Conservation (phyloP, 2,797 vertebrate genomes). For the Hypotaenidia okinawae region DNA sequence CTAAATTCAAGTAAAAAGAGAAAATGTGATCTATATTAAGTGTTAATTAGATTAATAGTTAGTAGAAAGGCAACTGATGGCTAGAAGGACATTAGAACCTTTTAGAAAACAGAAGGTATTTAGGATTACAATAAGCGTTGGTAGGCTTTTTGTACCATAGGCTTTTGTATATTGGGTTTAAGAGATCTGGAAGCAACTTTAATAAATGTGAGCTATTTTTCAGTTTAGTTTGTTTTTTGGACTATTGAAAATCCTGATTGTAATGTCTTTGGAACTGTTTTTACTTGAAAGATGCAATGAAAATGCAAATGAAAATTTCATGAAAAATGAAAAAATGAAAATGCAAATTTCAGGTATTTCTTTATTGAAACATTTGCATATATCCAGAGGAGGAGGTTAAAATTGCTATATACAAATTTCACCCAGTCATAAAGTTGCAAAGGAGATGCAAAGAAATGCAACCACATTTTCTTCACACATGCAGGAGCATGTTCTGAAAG, state of each 20-base stretch:
- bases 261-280: not conserved
- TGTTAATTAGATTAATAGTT: not conserved
- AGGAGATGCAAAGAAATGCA: conserved; percentile 20
- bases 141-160: not conserved
- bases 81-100: not conserved
- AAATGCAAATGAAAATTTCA: not conserved
- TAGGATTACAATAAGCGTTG: not conserved
- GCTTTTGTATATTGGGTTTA: not conserved
- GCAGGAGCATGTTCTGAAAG: not conserved
- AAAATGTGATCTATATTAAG: not conserved
- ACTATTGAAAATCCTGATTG: not conserved
- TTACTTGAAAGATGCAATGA: not conserved
- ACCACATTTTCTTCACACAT: not conserved
- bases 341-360: not conserved
- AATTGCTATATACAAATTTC: not conserved
- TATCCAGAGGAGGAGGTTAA: not conserved
- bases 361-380: not conserved
- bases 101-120: not conserved
- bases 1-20: not conserved
- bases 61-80: not conserved
- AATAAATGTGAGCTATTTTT: not conserved
- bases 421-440: not conserved
- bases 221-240: not conserved
- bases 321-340: too few species aligned
- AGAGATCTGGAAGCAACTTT: not conserved